Base-by-base conservation (phyloP, 2,888 invertebrate species). In the Myopa tessellatipennis region DNA sequence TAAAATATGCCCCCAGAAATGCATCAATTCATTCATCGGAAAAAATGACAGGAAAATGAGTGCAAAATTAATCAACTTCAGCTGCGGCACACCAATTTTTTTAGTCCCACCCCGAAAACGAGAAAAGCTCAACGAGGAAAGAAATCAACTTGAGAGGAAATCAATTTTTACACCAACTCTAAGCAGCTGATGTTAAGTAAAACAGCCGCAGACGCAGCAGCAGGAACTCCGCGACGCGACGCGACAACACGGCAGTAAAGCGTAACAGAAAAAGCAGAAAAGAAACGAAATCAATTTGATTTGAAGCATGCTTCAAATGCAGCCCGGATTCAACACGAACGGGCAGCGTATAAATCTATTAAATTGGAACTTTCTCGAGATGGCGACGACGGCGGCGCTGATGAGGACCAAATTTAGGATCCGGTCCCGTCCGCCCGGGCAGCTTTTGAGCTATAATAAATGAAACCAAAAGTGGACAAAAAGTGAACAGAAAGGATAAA, bases 301-400 rank as follows among this genome's bases (percentile, higher is more conserved):
- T 55, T 6, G 16, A 4, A 6, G 16, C 50, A 1, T n/a, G 55
- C 55, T 26, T 6, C 60, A 12, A 60, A 16, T 60, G 34, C 63
- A 63, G 63, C 63, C n/a, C 63, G 26, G 63, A 16, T n/a, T 16
- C 26, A 5, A 26, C 10, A 5, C n/a, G 14, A 18, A 63, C 36
- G 55, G n/a, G n/a, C 26, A 12, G 63, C 63, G 1, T 14, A 60
- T 60, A 60, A 60, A 60, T 60, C 3, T 60, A 60, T 60, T 60
- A 60, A 60, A 60, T 60, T 60, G 60, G 60, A 60, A 60, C 60
- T 60, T 60, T 60, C 60, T 60, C 60, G 18, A 2, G 60, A 60
- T 16, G 16, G 45, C 45, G 45, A 10, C 45, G 45, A 45, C 45
- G 45, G 18, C 60, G n/a, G 16, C 16, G 55, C 16, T 16, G 18